A percentile compares a stretch with the other conserved stretches of the same genome.
These are phyloP conservation scores for Epirrhoe tristata DNA, from an alignment of 2,888 invertebrate species.

Conservation along the genomic window DNA sequence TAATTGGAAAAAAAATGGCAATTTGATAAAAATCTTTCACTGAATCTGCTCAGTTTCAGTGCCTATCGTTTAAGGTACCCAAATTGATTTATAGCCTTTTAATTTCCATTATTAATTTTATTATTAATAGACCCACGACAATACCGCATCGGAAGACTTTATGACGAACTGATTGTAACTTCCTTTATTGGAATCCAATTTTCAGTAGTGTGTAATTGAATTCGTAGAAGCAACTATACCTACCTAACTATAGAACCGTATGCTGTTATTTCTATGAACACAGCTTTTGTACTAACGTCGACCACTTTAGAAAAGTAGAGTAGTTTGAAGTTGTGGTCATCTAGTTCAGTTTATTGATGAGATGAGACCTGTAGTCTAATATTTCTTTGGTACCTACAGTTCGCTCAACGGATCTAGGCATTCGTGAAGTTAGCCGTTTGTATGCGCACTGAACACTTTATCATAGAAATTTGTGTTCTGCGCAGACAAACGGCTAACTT, in stretches of 20 bases:
- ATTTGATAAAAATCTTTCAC: slow-evolving; percentile 13
- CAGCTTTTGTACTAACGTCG: slow-evolving; percentile 47
- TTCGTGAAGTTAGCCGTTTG: too few relatives aligned
- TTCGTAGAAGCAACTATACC: slow-evolving; percentile 38
- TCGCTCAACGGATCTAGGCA: too few relatives aligned
- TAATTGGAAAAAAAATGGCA: slow-evolving; percentile 3
- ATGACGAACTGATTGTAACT: slow-evolving; percentile 61
- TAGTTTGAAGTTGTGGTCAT: slow-evolving; percentile 29
- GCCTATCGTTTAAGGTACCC: slow-evolving; percentile 2
- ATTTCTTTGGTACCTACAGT: too few relatives aligned
- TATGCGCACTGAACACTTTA: too few relatives aligned
- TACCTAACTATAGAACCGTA: not conserved
- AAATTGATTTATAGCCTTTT: slow-evolving; percentile 26
- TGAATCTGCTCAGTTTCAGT: slow-evolving; percentile 4
- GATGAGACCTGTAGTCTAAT: too few relatives aligned
- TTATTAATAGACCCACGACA: slow-evolving; percentile 56
- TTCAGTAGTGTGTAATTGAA: slow-evolving; percentile 57
- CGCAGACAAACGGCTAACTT: too few relatives aligned
- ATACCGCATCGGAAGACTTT: slow-evolving; percentile 63
- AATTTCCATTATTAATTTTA: slow-evolving; percentile 13
- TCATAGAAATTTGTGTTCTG: too few relatives aligned
- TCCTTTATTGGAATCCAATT: slow-evolving; percentile 61
- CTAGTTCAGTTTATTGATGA: slow-evolving; percentile 17
- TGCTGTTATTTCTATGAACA: slow-evolving; percentile 37
- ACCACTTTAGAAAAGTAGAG: slow-evolving; percentile 53